Percentiles rank a stretch among this genome's conserved stretches.
These are phyloP conservation scores for Thalassoma bifasciatum DNA, from an alignment of 2,113 vertebrate genomes.

Conservation along the genomic window DNA sequence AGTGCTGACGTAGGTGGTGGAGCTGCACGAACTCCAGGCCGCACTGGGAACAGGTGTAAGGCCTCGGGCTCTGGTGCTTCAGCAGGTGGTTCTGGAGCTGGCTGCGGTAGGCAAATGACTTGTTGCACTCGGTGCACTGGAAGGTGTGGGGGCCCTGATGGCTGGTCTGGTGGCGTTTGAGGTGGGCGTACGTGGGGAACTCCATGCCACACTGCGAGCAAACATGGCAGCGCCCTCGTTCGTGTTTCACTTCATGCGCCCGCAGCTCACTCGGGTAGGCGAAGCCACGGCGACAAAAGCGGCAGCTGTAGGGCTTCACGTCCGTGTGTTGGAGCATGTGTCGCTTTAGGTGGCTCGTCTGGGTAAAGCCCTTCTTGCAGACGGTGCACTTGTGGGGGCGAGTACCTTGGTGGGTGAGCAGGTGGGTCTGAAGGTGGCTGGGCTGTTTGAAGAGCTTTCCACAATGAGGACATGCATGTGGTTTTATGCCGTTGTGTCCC, in stretches of 20 bases:
- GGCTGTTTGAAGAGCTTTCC: slow-evolving; percentile 99
- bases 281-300: slow-evolving; percentile 94
- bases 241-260: slow-evolving; percentile 95
- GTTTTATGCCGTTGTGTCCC: slow-evolving; percentile 98
- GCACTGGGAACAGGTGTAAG: slow-evolving; percentile 96
- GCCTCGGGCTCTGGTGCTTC: slow-evolving; percentile 96
- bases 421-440: slow-evolving; percentile 98
- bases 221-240: slow-evolving; percentile 95
- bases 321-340: slow-evolving; percentile 98
- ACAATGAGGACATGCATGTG: slow-evolving; percentile 96
- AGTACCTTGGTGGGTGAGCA: slow-evolving; percentile 97
- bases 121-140: slow-evolving; percentile 96
- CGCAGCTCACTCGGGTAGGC: slow-evolving; percentile 98
- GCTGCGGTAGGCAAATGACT: slow-evolving; percentile 97
- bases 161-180: slow-evolving; percentile 93
- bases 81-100: slow-evolving; percentile 98
- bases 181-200: slow-evolving; percentile 94
- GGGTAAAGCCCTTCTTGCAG: slow-evolving; percentile 97
- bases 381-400: slow-evolving; percentile 98
- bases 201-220: slow-evolving; percentile 95
- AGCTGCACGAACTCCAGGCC: slow-evolving; percentile 99
- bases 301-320: slow-evolving; percentile 97
- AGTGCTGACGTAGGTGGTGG: slow-evolving; percentile 97
- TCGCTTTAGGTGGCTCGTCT: slow-evolving; percentile 99
- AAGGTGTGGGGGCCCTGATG: slow-evolving; percentile 96